phyloP scores from a whole-genome alignment of 2,888 invertebrate genomes.

The Eupithecia inturbata region DNA sequence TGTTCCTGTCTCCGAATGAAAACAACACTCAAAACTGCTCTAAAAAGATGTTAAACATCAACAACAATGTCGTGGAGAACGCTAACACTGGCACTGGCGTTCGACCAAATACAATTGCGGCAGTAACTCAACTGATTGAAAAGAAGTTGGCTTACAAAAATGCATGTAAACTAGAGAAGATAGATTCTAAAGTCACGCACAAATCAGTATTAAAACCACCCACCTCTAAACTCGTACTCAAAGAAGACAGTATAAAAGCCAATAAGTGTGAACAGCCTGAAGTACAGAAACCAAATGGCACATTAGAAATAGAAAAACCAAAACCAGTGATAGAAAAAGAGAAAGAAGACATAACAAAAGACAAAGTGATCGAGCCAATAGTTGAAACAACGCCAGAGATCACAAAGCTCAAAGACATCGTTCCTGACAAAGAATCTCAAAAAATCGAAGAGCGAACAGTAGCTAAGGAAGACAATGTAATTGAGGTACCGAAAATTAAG shows the following conservation, averaged over 20 bases:
- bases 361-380: slow-evolving; percentile 40
- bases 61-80: slow-evolving; percentile 77
- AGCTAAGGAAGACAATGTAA: slow-evolving; percentile 42
- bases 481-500: slow-evolving; percentile 49
- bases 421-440: slow-evolving; percentile 45
- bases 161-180: slow-evolving; percentile 71
- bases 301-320: slow-evolving; percentile 40
- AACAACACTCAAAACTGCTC: slow-evolving; percentile 65
- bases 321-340: slow-evolving; percentile 44
- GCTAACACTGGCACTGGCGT: slow-evolving; percentile 64
- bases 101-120: slow-evolving; percentile 69
- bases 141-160: slow-evolving; percentile 73
- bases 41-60: slow-evolving; percentile 78
- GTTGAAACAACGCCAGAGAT: slow-evolving; percentile 38
- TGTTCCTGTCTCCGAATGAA: slow-evolving; percentile 75
- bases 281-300: slow-evolving; percentile 49
- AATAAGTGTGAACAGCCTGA: slow-evolving; percentile 47
- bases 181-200: slow-evolving; percentile 72
- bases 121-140: slow-evolving; percentile 72
- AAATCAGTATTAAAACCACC: slow-evolving; percentile 77
- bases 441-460: slow-evolving; percentile 41
- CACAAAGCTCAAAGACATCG: slow-evolving; percentile 39
- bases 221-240: slow-evolving; percentile 60
- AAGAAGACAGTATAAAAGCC: slow-evolving; percentile 56
- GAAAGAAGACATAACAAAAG: slow-evolving; percentile 46